phyloP scores from a whole-genome alignment of 2,797 vertebrate species.

The Sciurus carolinensis region DNA sequence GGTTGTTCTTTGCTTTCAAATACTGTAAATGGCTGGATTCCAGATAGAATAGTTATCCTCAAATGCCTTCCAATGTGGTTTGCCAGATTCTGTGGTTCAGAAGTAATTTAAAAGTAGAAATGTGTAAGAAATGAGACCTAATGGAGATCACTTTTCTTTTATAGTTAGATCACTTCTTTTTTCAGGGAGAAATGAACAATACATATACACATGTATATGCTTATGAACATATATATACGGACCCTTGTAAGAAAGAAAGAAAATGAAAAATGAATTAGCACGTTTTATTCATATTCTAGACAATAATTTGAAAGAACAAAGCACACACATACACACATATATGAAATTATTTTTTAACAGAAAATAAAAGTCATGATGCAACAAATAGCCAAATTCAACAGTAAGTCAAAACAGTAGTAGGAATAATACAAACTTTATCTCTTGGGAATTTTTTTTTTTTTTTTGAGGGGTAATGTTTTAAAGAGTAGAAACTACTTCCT shows the following conservation, averaged over 20 bases:
- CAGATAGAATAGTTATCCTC: constrained; percentile 92
- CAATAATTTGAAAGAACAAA: not conserved
- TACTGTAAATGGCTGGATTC: constrained; percentile 92
- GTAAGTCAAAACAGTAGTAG: constrained; percentile 34
- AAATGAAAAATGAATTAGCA: constrained; percentile 67
- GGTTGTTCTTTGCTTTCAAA: constrained; percentile 91
- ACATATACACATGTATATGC: constrained; percentile 35
- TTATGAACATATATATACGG: constrained; percentile 3
- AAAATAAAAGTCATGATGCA: constrained; percentile 71
- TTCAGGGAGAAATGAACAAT: constrained; percentile 85
- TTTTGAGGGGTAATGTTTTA: not conserved
- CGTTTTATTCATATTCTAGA: constrained; percentile 27
- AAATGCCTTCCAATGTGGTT: constrained; percentile 90
- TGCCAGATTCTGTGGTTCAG: constrained; percentile 91
- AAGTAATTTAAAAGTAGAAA: constrained; percentile 93
- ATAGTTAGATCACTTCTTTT: constrained; percentile 83
- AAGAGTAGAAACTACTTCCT: constrained; percentile 35
- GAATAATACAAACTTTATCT: not conserved
- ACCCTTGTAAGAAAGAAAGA: constrained; percentile 78
- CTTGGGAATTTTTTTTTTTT: not conserved
- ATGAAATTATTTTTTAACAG: constrained; percentile 63
- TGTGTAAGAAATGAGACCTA: constrained; percentile 92
- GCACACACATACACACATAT: not conserved
- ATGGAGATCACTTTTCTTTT: constrained; percentile 91
- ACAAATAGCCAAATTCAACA: constrained; percentile 25